Evolutionary conservation across 1,140 invertebrate genomes (phyloP).

Genomic region (Aradophagus sp.): DNA sequence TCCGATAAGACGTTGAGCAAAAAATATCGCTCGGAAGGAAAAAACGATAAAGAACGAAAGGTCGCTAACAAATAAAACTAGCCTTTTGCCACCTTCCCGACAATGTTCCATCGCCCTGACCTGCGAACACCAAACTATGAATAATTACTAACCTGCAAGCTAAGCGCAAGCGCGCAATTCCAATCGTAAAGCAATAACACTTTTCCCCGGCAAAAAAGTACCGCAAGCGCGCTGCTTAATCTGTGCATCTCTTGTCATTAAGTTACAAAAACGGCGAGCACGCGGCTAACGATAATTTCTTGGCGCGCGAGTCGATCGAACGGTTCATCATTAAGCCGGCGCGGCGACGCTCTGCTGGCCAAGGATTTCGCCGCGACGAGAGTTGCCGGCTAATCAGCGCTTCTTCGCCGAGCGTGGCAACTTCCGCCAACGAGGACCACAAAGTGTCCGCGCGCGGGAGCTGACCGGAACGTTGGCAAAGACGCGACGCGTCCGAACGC

Average conservation of each 20-base stretch:
- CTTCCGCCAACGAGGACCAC: conserved; percentile 61
- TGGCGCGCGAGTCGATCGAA: conserved; percentile 55
- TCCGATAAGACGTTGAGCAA: conserved; percentile 16
- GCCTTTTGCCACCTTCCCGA: no score
- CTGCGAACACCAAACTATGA: no score
- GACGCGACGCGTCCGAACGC: conserved; percentile 54
- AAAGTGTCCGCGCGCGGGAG: conserved; percentile 60
- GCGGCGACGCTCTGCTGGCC: conserved; percentile 56
- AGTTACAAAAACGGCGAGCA: conserved; percentile 52
- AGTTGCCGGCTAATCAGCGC: conserved; percentile 58
- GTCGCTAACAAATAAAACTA: no score
- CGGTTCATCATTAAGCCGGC: conserved; percentile 57
- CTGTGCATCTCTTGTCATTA: conserved; percentile 58
- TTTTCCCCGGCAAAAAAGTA: conserved; percentile 52
- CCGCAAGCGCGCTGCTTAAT: conserved; percentile 47
- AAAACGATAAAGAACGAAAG: no score
- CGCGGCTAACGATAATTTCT: conserved; percentile 50
- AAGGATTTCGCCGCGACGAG: conserved; percentile 58
- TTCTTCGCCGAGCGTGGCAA: conserved; percentile 57
- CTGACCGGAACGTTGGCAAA: conserved; percentile 65
- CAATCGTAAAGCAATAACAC: conserved; percentile 49
- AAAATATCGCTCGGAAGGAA: no score
- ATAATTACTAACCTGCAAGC: not conserved
- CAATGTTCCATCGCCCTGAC: no score
- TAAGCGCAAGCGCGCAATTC: conserved; percentile 3